Conservation (phyloP, 2,113 vertebrate species). For the Pelodiscus sinensis region DNA sequence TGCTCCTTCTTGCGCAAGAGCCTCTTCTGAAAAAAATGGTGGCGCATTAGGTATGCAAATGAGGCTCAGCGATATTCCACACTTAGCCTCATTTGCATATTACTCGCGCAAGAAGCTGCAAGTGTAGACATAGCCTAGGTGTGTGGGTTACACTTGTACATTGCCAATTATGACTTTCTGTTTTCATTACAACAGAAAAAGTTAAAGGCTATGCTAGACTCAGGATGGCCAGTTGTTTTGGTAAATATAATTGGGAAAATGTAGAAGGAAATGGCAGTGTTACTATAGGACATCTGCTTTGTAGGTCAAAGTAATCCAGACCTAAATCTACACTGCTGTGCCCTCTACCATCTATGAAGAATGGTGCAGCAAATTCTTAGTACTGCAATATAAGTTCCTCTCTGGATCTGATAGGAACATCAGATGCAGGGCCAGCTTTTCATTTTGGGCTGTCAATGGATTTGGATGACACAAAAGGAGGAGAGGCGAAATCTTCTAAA, state of each 20-base stretch:
- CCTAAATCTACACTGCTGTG: conserved; percentile 73
- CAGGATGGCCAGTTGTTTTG: no score
- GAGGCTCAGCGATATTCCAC: no score
- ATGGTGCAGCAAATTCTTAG: conserved; percentile 64
- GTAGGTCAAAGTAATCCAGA: conserved; percentile 67
- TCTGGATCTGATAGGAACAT: conserved; percentile 55
- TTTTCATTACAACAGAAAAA: conserved; percentile 40
- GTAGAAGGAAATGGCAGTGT: conserved; percentile 71
- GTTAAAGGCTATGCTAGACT: conserved; percentile 31
- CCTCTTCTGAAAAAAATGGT: no score
- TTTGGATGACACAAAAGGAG: conserved; percentile 67
- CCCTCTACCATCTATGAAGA: conserved; percentile 70
- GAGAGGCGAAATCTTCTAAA: conserved; percentile 65
- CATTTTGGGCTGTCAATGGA: conserved; percentile 54
- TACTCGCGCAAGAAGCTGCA: no score
- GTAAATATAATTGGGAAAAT: conserved; percentile 61
- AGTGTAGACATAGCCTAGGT: no score
- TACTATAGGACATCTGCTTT: conserved; percentile 73
- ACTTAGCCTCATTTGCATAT: no score
- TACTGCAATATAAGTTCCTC: conserved; percentile 53
- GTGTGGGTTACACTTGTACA: background rate
- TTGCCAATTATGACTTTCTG: conserved; percentile 36
- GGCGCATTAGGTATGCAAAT: no score
- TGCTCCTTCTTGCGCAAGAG: no score
- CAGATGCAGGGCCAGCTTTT: conserved; percentile 65